Base-by-base conservation (phyloP, 2,797 vertebrate species). In the Falco cherrug region DNA sequence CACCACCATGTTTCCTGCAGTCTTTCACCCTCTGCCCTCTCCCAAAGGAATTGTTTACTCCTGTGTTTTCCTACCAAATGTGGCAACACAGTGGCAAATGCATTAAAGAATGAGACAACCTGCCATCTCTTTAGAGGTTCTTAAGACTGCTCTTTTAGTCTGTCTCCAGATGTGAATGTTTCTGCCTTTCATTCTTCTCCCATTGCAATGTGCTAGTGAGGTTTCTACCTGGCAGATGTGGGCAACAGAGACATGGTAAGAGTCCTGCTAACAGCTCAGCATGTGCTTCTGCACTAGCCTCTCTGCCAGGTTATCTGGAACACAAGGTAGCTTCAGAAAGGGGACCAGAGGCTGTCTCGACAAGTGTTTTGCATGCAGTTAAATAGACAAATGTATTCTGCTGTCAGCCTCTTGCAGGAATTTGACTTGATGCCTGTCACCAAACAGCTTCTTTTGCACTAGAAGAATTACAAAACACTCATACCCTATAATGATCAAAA, bases 311-410 rank as follows among this genome's bases (percentile, higher is more conserved):
- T 79, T 77, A 90, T 93, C 84, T 73, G 60, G 41, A 92, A 20
- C 28, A 73, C 88, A 35, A 63, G 73, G 87, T 43, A 89, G 88
- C 51, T 57, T 79, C 43, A 65, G 81, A 89, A 37, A 87, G 84
- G 71, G 87, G 94, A 97, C 95, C 57, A 53, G 96, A 97, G 97
- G 97, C 95, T 94, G 41, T 91, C 98, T 97, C 97, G 98, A 98
- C 98, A 98, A 97, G 97, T 93, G 56, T 98, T 98, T 98, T 98
- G 97, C 97, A 97, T 98, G 96, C 97, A 92, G 97, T 98, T 98
- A 98, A 97, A 97, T 65, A 98, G 97, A 98, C 96, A 98, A 97
- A 97, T 97, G 97, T 97, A 97, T 98, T 98, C 97, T 92, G 95
- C 97, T 98, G 97, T 97, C 98, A 97, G 95, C 89, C 95, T 97